These are phyloP conservation scores for Patella vulgata DNA, from an alignment of 1,140 invertebrate species.

Conservation along the genomic window DNA sequence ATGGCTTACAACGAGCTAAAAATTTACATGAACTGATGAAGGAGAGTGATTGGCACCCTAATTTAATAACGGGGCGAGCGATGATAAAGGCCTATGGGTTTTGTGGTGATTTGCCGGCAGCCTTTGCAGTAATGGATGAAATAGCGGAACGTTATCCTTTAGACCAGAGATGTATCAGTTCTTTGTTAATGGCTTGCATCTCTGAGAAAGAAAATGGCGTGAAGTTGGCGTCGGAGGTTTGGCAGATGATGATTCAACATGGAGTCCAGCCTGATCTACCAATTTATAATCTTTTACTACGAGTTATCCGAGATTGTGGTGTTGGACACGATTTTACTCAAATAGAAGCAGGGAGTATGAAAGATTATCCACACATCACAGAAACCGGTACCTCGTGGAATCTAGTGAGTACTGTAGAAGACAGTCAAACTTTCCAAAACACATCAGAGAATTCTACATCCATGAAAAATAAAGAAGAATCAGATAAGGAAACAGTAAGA, in stretches of 20 bases:
- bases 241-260: slow-evolving; percentile 80
- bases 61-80: slow-evolving; percentile 83
- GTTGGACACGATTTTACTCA: no score
- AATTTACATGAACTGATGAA: slow-evolving; percentile 76
- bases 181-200: slow-evolving; percentile 84
- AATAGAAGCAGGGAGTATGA: no score
- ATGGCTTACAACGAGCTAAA: slow-evolving; percentile 75
- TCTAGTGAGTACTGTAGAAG: no score
- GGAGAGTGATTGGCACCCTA: slow-evolving; percentile 76
- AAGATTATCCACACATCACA: no score
- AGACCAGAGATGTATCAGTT: slow-evolving; percentile 75
- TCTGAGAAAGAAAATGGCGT: slow-evolving; percentile 82
- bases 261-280: slow-evolving; percentile 76
- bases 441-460: no score
- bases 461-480: no score
- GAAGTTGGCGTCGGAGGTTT: slow-evolving; percentile 78
- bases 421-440: no score
- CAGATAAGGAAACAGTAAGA: no score
- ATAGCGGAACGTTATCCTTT: slow-evolving; percentile 74
- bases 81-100: slow-evolving; percentile 91
- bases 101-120: slow-evolving; percentile 79
- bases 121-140: slow-evolving; percentile 86
- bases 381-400: no score
- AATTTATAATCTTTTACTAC: slow-evolving; percentile 84
- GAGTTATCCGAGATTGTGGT: slow-evolving; percentile 81